phyloP scores from a whole-genome alignment of 2,888 invertebrate genomes.

The Cecidostiba fungosa region DNA sequence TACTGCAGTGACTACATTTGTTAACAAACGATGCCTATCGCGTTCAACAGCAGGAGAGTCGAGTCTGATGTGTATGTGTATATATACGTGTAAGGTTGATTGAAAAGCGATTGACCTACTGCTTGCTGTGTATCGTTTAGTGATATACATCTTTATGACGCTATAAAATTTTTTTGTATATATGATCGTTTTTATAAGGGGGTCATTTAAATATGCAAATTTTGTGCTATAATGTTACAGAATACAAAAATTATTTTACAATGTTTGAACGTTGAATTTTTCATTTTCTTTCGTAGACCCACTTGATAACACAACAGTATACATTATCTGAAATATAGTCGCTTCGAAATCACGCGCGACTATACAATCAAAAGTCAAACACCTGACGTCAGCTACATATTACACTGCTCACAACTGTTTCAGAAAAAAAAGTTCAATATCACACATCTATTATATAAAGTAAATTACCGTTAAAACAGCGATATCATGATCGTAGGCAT shows the following conservation, averaged over 20 bases:
- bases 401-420: neutral
- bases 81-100: no score
- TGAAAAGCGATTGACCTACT: neutral
- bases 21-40: neutral
- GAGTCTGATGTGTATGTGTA: no score
- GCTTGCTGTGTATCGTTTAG: neutral
- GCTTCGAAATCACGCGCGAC: neutral
- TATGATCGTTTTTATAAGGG: no score
- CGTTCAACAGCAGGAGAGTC: neutral
- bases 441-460: neutral
- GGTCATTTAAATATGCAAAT: no score
- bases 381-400: neutral
- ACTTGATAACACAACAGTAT: no score
- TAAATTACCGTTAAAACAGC: conserved; percentile 32
- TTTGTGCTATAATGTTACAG: no score
- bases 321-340: neutral
- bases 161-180: no score
- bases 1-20: neutral
- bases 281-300: neutral
- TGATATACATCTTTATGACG: neutral
- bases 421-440: neutral
- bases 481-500: conserved; percentile 36
- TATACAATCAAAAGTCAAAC: neutral
- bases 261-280: no score
- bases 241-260: no score